Conservation (phyloP, 2,888 invertebrate genomes). For the Trilocha varians region DNA sequence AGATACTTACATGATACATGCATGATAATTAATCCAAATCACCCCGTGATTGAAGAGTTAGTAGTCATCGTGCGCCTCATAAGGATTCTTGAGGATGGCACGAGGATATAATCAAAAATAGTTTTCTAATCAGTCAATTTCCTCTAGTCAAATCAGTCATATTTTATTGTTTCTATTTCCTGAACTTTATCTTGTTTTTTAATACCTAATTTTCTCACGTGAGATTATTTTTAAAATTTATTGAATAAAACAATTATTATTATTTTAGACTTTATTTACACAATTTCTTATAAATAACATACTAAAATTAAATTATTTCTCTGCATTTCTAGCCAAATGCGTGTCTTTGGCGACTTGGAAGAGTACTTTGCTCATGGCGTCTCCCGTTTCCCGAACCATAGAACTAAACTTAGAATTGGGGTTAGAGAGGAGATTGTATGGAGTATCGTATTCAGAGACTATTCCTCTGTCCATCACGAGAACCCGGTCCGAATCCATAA, state of each 20-base stretch:
- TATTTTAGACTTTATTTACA: neutral
- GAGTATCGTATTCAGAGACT: constrained; percentile 80
- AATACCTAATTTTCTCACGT: no score
- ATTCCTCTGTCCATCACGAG: constrained; percentile 88
- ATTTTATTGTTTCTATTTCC: no score
- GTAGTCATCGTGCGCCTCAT: no score
- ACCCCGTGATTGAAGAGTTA: no score
- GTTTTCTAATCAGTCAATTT: no score
- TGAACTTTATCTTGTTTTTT: no score
- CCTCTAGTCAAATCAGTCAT: no score
- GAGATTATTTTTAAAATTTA: no score
- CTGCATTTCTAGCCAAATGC: constrained; percentile 28
- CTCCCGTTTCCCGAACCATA: constrained; percentile 81
- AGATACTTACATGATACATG: no score
- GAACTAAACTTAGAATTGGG: constrained; percentile 73
- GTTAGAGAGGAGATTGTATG: constrained; percentile 74
- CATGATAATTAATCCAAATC: no score
- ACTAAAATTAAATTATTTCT: constrained; percentile 9
- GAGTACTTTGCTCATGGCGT: constrained; percentile 43
- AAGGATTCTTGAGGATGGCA: no score
- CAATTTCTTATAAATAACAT: neutral
- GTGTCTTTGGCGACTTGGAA: constrained; percentile 47
- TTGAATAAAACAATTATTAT: neutral
- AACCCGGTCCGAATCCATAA: constrained; percentile 92
- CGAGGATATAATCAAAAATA: no score